These are phyloP conservation scores for Ceraclea dissimilis DNA, from an alignment of 2,888 invertebrate genomes.

Conservation along the genomic window DNA sequence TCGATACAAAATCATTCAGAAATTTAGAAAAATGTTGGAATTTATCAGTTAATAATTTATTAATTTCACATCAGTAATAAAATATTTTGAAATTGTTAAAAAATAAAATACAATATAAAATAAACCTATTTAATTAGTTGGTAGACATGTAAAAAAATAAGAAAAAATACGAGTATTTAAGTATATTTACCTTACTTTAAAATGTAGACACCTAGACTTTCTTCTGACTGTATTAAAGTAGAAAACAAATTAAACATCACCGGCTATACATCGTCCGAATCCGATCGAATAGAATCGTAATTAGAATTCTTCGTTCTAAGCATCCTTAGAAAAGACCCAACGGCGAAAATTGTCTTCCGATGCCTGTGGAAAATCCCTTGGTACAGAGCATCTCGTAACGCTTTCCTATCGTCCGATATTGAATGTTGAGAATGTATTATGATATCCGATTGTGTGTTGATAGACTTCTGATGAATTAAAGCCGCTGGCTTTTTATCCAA, in stretches of 20 bases:
- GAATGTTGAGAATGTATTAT: constrained; percentile 45
- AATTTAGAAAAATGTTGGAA: too few relatives aligned
- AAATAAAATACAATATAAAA: too few relatives aligned
- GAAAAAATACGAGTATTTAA: too few relatives aligned
- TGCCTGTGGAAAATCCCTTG: constrained; percentile 73
- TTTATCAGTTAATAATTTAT: too few relatives aligned
- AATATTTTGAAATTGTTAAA: too few relatives aligned
- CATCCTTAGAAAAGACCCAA: constrained; percentile 69
- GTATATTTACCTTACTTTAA: too few relatives aligned
- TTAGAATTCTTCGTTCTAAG: constrained; percentile 66
- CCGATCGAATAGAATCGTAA: constrained; percentile 65
- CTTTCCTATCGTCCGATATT: constrained; percentile 56
- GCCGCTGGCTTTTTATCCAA: constrained; percentile 46
- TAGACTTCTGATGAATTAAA: constrained; percentile 53
- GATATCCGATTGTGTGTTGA: constrained; percentile 53
- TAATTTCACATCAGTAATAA: too few relatives aligned
- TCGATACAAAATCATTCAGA: too few relatives aligned
- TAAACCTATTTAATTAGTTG: too few relatives aligned
- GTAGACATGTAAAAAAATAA: too few relatives aligned
- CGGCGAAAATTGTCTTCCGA: constrained; percentile 66
- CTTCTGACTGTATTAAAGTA: too few relatives aligned
- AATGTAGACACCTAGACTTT: too few relatives aligned
- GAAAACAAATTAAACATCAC: background rate
- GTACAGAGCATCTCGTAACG: constrained; percentile 63
- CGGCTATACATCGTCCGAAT: constrained; percentile 49